phyloP scores from a whole-genome alignment of 2,888 invertebrate genomes.

The Cremastinae sp. region DNA sequence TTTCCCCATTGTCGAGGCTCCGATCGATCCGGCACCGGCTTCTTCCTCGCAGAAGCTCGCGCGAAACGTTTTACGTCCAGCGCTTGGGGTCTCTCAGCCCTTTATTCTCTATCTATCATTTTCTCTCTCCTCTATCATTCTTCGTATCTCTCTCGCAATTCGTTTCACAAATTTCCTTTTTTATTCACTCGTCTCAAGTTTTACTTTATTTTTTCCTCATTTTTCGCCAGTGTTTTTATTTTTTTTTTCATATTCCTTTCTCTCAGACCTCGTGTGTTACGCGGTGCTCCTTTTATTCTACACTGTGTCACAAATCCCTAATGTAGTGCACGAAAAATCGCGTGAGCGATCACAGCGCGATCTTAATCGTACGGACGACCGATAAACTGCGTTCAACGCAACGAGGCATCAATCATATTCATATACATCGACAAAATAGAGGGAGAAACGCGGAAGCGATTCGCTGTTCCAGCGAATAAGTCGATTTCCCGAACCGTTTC shows the following conservation, averaged over 20 bases:
- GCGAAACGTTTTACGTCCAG: conserved; percentile 50
- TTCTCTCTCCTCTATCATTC: conserved; percentile 4
- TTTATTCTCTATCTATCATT: conserved; percentile 29
- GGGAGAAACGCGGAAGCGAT: neutral
- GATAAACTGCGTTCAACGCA: conserved; percentile 42
- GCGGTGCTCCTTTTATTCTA: conserved; percentile 29
- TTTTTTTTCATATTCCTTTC: neutral
- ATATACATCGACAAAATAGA: neutral
- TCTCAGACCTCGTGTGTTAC: conserved; percentile 11
- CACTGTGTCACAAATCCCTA: conserved; percentile 33
- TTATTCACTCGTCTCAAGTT: too few relatives aligned
- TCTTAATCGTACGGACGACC: conserved; percentile 22
- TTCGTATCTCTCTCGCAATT: conserved; percentile 1
- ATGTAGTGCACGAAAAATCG: conserved; percentile 9
- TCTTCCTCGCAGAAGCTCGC: conserved; percentile 20
- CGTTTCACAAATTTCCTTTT: conserved; percentile 1
- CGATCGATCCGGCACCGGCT: conserved; percentile 35
- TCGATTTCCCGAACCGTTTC: too few relatives aligned
- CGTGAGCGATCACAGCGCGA: conserved; percentile 10
- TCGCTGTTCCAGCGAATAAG: neutral
- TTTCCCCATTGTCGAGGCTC: conserved; percentile 9
- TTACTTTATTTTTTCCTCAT: too few relatives aligned
- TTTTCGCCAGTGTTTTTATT: neutral
- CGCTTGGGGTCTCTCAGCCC: conserved; percentile 13
- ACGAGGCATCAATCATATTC: conserved; percentile 34